phyloP scores from a whole-genome alignment of 2,113 vertebrate genomes.

The Ariopsis seemanni region DNA sequence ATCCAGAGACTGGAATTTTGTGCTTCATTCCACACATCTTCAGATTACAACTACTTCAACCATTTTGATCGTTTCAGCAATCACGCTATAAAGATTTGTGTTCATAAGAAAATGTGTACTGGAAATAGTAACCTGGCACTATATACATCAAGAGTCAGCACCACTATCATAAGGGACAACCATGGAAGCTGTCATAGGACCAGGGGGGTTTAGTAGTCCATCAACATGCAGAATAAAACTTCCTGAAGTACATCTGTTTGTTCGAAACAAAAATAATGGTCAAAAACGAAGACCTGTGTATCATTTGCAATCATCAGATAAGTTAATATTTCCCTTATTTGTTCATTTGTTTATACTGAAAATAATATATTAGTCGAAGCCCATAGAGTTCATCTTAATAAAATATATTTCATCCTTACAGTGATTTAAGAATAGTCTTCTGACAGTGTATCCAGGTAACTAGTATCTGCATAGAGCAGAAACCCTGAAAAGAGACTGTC shows the following conservation, averaged over 20 bases:
- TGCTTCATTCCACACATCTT: neutral
- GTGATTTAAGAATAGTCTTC: conserved; percentile 76
- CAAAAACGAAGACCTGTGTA: neutral
- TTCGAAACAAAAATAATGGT: neutral
- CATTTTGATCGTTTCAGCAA: neutral
- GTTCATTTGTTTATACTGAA: neutral
- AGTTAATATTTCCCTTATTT: neutral
- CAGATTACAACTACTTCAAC: neutral
- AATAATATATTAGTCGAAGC: neutral
- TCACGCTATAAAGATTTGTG: neutral
- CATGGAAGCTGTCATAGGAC: neutral
- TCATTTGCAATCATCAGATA: neutral
- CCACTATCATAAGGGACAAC: neutral
- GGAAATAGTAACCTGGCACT: neutral
- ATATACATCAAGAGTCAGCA: neutral
- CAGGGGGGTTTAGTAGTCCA: neutral
- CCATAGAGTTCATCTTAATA: neutral
- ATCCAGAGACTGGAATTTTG: neutral
- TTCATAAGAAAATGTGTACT: neutral
- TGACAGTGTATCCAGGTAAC: conserved; percentile 88
- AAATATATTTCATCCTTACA: neutral
- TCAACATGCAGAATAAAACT: neutral
- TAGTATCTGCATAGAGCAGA: conserved; percentile 89
- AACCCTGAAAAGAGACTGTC: conserved; percentile 98
- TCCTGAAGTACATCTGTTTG: neutral